Conservation (phyloP, 2,888 invertebrate species). For the Stenotaenia linearis region DNA sequence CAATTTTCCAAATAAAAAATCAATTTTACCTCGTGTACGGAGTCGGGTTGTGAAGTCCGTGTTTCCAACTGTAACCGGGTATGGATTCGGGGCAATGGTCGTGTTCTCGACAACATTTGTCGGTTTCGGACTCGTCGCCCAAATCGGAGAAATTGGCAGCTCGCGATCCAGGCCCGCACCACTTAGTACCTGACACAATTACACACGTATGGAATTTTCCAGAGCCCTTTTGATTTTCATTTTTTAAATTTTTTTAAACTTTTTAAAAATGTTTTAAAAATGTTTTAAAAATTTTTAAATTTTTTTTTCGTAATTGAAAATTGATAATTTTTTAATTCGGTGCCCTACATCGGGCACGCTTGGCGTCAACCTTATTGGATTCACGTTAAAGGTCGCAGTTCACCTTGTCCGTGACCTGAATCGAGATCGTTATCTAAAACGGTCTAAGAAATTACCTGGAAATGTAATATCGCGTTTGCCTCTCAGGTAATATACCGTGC, state of each 20-base stretch:
- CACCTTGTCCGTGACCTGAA: slow-evolving; percentile 1
- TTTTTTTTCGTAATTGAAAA: background rate
- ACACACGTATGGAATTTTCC: background rate
- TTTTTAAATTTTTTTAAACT: too few species aligned
- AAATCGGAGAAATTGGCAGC: slow-evolving; percentile 77
- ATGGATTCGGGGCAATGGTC: slow-evolving; percentile 83
- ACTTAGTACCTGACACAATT: slow-evolving; percentile 60
- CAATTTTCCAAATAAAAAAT: background rate
- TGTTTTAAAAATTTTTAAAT: too few species aligned
- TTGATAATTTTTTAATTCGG: background rate
- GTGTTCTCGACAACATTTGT: slow-evolving; percentile 79
- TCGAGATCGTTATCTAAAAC: background rate
- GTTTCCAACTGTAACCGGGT: slow-evolving; percentile 61
- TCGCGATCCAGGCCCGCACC: slow-evolving; percentile 86
- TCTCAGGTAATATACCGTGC: background rate
- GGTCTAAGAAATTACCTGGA: background rate
- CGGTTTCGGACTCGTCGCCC: slow-evolving; percentile 64
- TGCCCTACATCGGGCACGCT: background rate
- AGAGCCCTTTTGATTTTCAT: too few species aligned
- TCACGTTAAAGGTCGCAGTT: background rate
- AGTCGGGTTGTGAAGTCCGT: slow-evolving; percentile 76
- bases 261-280: too few species aligned
- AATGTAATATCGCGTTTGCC: slow-evolving; percentile 9
- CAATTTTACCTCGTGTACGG: slow-evolving; percentile 64
- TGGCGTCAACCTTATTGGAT: background rate